Evolutionary conservation across 2,113 vertebrate species (phyloP).

Genomic region (Brachirus orientalis): DNA sequence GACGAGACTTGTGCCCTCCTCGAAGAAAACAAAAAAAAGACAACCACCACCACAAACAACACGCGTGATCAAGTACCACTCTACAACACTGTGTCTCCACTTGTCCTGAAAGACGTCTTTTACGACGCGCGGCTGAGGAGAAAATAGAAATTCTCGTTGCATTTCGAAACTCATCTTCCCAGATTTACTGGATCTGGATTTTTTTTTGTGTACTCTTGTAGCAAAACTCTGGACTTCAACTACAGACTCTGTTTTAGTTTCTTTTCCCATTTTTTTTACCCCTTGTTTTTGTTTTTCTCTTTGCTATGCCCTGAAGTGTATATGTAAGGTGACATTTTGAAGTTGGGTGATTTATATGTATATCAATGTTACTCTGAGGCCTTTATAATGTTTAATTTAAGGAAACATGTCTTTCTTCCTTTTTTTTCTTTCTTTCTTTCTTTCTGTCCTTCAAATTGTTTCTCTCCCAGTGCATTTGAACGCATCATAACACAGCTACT

Average conservation of each 20-base stretch:
- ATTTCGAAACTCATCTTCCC: slow-evolving; percentile 5
- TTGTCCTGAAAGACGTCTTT: neutral
- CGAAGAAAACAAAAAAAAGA: too few species aligned
- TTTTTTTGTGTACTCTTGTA: slow-evolving; percentile 38
- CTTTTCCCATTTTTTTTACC: too few species aligned
- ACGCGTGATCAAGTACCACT: too few species aligned
- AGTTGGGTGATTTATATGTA: slow-evolving; percentile 57
- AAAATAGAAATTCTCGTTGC: too few species aligned
- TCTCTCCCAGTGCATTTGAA: slow-evolving; percentile 28
- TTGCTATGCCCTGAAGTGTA: slow-evolving; percentile 46
- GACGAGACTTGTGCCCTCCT: too few species aligned
- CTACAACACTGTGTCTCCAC: neutral
- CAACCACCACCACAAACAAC: too few species aligned
- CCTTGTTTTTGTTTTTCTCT: slow-evolving; percentile 30
- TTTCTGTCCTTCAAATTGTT: neutral
- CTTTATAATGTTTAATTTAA: slow-evolving; percentile 73
- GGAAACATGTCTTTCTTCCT: slow-evolving; percentile 21
- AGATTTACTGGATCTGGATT: slow-evolving; percentile 22
- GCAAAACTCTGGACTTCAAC: slow-evolving; percentile 56
- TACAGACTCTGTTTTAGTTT: slow-evolving; percentile 29
- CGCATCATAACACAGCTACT: slow-evolving; percentile 24
- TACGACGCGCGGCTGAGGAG: neutral
- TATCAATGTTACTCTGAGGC: slow-evolving; percentile 72
- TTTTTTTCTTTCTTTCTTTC: neutral
- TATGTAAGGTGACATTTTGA: slow-evolving; percentile 36